phyloP scores from a whole-genome alignment of 2,888 invertebrate genomes.

The Vesta saturnalis region DNA sequence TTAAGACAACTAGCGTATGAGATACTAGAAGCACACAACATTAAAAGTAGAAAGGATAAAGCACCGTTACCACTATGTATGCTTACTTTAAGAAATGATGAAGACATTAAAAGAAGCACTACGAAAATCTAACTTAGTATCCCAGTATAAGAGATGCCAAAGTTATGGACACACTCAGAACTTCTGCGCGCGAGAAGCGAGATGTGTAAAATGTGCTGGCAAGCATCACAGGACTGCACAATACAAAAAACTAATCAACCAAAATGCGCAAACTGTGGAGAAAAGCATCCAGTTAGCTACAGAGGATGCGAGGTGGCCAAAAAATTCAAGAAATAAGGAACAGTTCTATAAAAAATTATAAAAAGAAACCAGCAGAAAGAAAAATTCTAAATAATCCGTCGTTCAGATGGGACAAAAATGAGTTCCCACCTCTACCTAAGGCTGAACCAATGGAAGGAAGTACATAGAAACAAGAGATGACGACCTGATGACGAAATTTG shows the following conservation, averaged over 20 bases:
- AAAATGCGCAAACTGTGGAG: neutral
- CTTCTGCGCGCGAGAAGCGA: neutral
- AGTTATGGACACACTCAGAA: neutral
- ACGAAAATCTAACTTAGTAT: neutral
- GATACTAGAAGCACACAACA: too few species aligned
- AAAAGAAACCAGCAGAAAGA: neutral
- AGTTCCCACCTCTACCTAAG: neutral
- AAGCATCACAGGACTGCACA: neutral
- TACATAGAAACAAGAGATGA: neutral
- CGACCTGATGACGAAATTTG: slow-evolving; percentile 7
- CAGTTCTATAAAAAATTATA: neutral
- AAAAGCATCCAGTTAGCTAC: too few species aligned
- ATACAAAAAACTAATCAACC: neutral
- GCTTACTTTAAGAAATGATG: neutral
- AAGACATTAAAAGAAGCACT: neutral
- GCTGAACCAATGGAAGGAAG: slow-evolving; percentile 3
- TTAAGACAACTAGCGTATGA: too few species aligned
- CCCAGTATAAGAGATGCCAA: neutral
- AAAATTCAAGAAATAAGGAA: neutral
- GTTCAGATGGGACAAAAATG: too few species aligned
- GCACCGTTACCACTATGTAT: neutral
- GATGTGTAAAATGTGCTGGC: neutral
- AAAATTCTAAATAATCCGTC: too few species aligned
- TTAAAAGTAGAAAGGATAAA: too few species aligned
- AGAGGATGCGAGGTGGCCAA: neutral